These are phyloP conservation scores for Drosophila imparisetae DNA, from an alignment of 2,888 invertebrate species.

Conservation along the genomic window DNA sequence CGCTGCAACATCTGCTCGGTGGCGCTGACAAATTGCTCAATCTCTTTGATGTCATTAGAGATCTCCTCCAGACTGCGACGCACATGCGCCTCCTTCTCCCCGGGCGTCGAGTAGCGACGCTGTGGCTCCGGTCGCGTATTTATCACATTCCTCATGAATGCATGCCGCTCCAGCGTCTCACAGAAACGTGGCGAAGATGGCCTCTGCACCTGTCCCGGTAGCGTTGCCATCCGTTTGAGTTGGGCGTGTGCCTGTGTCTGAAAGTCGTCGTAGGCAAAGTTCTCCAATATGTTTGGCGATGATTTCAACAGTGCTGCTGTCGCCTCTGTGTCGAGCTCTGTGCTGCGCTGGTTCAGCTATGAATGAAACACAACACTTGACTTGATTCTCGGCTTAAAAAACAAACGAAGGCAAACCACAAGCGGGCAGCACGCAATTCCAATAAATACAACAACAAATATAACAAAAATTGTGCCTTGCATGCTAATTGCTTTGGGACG, in stretches of 20 bases:
- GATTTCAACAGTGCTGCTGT: slow-evolving; percentile 81
- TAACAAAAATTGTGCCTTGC: slow-evolving; percentile 49
- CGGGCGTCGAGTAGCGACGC: slow-evolving; percentile 81
- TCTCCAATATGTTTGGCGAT: slow-evolving; percentile 84
- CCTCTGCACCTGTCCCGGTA: slow-evolving; percentile 35
- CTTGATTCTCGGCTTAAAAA: neutral
- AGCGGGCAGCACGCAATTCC: slow-evolving; percentile 64
- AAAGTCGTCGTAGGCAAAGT: slow-evolving; percentile 83
- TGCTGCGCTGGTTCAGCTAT: slow-evolving; percentile 53
- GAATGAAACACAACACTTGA: slow-evolving; percentile 41
- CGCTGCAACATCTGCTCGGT: slow-evolving; percentile 82
- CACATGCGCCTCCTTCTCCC: slow-evolving; percentile 82
- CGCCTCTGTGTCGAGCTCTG: slow-evolving; percentile 68
- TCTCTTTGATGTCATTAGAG: slow-evolving; percentile 84
- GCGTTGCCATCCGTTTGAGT: slow-evolving; percentile 72
- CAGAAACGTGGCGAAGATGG: slow-evolving; percentile 80
- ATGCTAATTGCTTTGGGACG: slow-evolving; percentile 65
- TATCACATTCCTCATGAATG: slow-evolving; percentile 83
- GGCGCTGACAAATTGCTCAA: slow-evolving; percentile 84
- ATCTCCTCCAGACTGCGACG: slow-evolving; percentile 84
- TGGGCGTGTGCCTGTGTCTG: slow-evolving; percentile 44
- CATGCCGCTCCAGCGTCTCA: slow-evolving; percentile 83
- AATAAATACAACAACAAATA: slow-evolving; percentile 57
- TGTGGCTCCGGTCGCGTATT: slow-evolving; percentile 73
- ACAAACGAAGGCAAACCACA: slow-evolving; percentile 57